These are phyloP conservation scores for Colistium nudipinnis DNA, from an alignment of 2,113 vertebrate species.

Conservation along the genomic window DNA sequence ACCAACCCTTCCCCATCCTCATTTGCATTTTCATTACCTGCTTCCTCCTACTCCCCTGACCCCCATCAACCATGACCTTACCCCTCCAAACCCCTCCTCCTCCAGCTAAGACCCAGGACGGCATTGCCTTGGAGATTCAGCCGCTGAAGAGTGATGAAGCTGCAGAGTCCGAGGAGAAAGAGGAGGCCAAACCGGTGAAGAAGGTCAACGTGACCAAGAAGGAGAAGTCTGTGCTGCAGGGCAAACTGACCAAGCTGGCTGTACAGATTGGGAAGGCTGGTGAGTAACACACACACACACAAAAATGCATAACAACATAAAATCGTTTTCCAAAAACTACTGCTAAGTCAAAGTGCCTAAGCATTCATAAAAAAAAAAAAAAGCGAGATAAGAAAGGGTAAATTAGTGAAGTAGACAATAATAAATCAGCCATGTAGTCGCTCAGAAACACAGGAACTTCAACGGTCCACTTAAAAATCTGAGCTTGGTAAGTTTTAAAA, in stretches of 20 bases:
- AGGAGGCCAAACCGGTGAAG: conserved; percentile 88
- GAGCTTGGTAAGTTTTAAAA: not conserved
- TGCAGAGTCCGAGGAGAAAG: conserved; percentile 89
- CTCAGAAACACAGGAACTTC: not conserved
- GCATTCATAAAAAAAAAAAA: no score
- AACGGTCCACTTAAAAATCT: not conserved
- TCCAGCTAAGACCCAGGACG: conserved; percentile 96
- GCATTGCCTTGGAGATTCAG: conserved; percentile 96
- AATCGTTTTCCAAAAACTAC: not conserved
- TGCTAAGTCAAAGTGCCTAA: no score
- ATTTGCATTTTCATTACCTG: conserved; percentile 9
- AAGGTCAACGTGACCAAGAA: conserved; percentile 91
- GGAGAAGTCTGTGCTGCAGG: conserved; percentile 97
- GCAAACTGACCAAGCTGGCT: conserved; percentile 93
- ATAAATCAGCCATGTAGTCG: not conserved
- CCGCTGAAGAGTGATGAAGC: conserved; percentile 96
- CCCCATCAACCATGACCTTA: conserved; percentile 39
- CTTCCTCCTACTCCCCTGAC: conserved; percentile 6
- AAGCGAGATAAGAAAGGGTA: no score
- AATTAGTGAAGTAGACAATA: no score
- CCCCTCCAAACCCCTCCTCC: conserved; percentile 56
- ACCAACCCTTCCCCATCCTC: conserved; percentile 6
- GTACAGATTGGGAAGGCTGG: conserved; percentile 98
- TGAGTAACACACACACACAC: conserved; percentile 65
- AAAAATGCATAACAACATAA: not conserved